phyloP scores from a whole-genome alignment of 2,888 invertebrate genomes.

The Hoplodrina blanda region DNA sequence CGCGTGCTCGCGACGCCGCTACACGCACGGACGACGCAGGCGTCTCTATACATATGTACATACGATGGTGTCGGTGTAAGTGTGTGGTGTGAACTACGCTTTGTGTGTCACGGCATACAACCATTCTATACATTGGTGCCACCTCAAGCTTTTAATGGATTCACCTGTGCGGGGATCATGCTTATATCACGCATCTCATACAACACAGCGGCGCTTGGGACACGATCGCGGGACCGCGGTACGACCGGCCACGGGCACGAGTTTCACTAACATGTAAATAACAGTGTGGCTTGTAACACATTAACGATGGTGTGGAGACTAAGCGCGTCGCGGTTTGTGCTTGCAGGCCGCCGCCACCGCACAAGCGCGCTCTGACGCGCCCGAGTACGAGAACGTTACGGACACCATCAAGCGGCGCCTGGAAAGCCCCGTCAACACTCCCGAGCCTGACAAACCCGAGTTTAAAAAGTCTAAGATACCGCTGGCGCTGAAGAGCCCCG shows the following conservation, averaged over 20 bases:
- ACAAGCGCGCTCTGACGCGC: constrained; percentile 50
- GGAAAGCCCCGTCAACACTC: constrained; percentile 85
- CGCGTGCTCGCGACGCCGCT: constrained; percentile 7
- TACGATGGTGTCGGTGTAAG: constrained; percentile 71
- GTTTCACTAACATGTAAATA: constrained; percentile 65
- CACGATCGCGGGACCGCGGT: constrained; percentile 25
- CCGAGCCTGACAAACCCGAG: constrained; percentile 81
- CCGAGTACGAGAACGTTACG: constrained; percentile 90
- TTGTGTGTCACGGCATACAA: constrained; percentile 71
- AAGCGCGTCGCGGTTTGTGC: constrained; percentile 70
- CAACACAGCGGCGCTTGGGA: constrained; percentile 62
- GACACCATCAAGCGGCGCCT: constrained; percentile 92
- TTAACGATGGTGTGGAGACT: constrained; percentile 63
- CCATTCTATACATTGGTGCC: constrained; percentile 64
- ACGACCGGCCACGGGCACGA: constrained; percentile 41
- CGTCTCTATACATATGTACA: constrained; percentile 59
- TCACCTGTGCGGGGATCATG: constrained; percentile 71
- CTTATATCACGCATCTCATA: constrained; percentile 71
- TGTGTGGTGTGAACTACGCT: constrained; percentile 74
- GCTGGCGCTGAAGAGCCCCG: constrained; percentile 83
- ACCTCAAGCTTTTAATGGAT: constrained; percentile 68
- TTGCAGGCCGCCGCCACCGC: constrained; percentile 77
- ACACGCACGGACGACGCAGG: background rate
- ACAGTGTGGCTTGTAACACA: constrained; percentile 68
- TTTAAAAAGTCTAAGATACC: constrained; percentile 86